These are phyloP conservation scores for Caenorhabditis afra DNA, from an alignment of 2,888 invertebrate species.

Conservation along the genomic window DNA sequence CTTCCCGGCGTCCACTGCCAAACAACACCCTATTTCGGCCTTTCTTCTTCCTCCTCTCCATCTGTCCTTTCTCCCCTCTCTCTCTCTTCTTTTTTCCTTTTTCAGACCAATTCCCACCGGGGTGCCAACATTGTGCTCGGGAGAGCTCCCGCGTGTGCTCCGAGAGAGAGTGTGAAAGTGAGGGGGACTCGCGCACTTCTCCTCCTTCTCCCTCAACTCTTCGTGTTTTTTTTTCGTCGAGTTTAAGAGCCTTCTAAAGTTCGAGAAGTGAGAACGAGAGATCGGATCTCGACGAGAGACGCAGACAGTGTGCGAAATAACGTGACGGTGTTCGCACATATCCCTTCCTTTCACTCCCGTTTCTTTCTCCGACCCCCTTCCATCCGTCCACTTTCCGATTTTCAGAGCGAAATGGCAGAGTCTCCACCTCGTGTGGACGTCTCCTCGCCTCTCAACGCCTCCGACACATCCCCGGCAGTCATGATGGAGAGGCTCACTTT, in stretches of 20 bases:
- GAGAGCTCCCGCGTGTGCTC: constrained; percentile 1
- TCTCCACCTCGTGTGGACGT: constrained; percentile 41
- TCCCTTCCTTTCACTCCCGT: constrained; percentile 3
- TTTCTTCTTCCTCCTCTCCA: constrained; percentile 27
- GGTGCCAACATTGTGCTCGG: too few relatives aligned
- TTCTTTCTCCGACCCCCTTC: neutral
- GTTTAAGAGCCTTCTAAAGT: neutral
- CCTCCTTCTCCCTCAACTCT: constrained; percentile 22
- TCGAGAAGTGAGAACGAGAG: neutral
- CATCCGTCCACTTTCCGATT: neutral
- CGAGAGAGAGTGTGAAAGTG: constrained; percentile 11
- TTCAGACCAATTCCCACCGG: constrained; percentile 33
- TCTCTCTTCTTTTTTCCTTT: neutral
- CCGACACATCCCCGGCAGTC: constrained; percentile 9
- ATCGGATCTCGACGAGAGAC: neutral
- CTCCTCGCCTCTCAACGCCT: constrained; percentile 8
- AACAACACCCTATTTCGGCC: constrained; percentile 43
- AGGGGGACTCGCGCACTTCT: constrained; percentile 32
- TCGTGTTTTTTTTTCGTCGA: constrained; percentile 17
- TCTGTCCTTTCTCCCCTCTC: constrained; percentile 42
- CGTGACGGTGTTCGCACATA: constrained; percentile 53
- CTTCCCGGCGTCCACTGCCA: constrained; percentile 1
- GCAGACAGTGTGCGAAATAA: constrained; percentile 31
- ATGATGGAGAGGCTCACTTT: constrained; percentile 37
- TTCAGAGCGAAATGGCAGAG: constrained; percentile 34